phyloP scores from a whole-genome alignment of 2,888 invertebrate genomes.

The Andrena dorsata region DNA sequence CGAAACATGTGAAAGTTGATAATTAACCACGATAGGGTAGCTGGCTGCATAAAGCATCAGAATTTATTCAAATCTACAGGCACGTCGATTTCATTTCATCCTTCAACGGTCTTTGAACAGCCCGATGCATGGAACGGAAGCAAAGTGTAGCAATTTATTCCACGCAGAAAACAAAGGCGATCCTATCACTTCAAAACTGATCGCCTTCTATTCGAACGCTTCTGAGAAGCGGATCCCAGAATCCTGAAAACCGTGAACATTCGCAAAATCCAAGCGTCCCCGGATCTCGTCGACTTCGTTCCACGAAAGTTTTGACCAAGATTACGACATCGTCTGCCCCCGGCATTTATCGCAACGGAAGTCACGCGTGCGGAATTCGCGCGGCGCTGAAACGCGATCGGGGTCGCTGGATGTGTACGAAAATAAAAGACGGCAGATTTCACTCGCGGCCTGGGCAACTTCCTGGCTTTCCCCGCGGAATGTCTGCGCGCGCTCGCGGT shows the following conservation, averaged over 20 bases:
- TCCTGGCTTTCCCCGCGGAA: conserved; percentile 70
- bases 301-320: conserved; percentile 6
- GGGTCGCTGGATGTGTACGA: conserved; percentile 64
- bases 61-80: neutral
- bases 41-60: neutral
- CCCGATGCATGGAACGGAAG: neutral
- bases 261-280: neutral
- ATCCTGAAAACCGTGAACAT: neutral
- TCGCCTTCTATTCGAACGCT: neutral
- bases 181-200: neutral
- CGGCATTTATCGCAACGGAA: conserved; percentile 55
- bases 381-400: conserved; percentile 60
- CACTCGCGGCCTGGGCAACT: conserved; percentile 59
- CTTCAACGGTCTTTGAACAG: neutral
- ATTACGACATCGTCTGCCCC: conserved; percentile 32
- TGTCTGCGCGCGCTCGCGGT: conserved; percentile 53
- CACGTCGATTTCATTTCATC: neutral
- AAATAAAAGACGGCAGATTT: conserved; percentile 71
- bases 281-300: neutral
- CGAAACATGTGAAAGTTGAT: conserved; percentile 5
- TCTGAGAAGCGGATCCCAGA: neutral
- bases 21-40: neutral
- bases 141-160: neutral
- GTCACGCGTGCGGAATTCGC: conserved; percentile 61
- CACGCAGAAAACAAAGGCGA: neutral